Base-by-base conservation (phyloP, 2,888 invertebrate species). In the Rhyacophila evoluta region DNA sequence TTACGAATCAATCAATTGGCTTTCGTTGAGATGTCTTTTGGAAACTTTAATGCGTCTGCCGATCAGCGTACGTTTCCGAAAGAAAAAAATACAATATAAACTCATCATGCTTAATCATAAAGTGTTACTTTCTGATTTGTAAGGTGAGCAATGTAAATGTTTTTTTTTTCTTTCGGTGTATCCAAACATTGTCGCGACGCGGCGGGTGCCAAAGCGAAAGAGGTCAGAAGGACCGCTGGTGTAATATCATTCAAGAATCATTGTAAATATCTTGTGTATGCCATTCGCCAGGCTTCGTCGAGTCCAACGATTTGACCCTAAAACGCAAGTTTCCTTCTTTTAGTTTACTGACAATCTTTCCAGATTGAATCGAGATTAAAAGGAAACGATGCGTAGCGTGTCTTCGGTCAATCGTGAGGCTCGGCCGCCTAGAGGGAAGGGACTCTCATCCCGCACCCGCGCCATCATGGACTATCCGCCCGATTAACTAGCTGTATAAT, bases 231-330 rank as follows among this genome's bases (percentile, higher is more conserved):
- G 72, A 72, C 71, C 72, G 19, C 15, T 68, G 55, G 55, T n/a
- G n/a, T n/a, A 68, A 77, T 33, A 78, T 74, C 76, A 79, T 78
- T 55, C 74, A 71, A 75, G 67, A 39, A 28, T 79, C 81, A 81
- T 81, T 81, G 81, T 81, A 81, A 76, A 81, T 81, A 81, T 81
- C 76, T 78, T 71, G 75, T 67, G 69, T 73, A 78, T 73, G 78
- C 77, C 19, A 76, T 55, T 67, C 36, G 55, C 67, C 37, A 33
- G 72, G 29, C 37, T 19, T 74, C 55, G 74, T 29, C 77, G 72
- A 77, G 15, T 38, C 68, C 28, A 37, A 71, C 55, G 55, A 72
- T 72, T 55, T 37, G 70, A 36, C 67, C 72, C 27, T 25, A 36
- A 33, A n/a, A 39, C 11, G 6, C 15, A 38, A 33, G 55, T 25